These are phyloP conservation scores for Fulica atra DNA, from an alignment of 2,113 vertebrate species.

Conservation along the genomic window DNA sequence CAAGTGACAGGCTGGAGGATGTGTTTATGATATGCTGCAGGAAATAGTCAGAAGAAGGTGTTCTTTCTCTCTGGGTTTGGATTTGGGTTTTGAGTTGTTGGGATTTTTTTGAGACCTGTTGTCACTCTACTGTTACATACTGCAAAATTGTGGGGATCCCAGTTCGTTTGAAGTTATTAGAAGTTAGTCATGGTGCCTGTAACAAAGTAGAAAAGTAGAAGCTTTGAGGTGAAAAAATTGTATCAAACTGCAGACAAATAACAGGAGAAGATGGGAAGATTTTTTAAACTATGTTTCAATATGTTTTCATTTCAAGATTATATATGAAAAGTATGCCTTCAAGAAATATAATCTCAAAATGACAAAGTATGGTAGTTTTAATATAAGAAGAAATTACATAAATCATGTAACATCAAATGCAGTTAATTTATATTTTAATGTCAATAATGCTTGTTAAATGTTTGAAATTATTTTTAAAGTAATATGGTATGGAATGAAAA, in stretches of 20 bases:
- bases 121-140: neutral
- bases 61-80: neutral
- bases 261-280: neutral
- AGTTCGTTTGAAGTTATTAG: neutral
- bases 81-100: no score
- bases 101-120: neutral
- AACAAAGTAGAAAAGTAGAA: neutral
- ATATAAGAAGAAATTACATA: neutral
- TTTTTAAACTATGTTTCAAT: neutral
- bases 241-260: neutral
- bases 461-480: neutral
- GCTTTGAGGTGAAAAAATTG: neutral
- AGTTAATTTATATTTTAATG: neutral
- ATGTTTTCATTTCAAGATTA: neutral
- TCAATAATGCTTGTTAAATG: neutral
- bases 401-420: neutral
- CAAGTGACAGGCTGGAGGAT: neutral
- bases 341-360: neutral
- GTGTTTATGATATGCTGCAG: neutral
- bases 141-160: neutral
- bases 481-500: neutral
- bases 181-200: neutral
- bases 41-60: neutral
- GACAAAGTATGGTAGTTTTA: neutral
- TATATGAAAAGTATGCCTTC: neutral